Percentiles rank a stretch among this genome's conserved stretches.
phyloP scores from a whole-genome alignment of 2,113 vertebrate species.

The Cheilinus undulatus region DNA sequence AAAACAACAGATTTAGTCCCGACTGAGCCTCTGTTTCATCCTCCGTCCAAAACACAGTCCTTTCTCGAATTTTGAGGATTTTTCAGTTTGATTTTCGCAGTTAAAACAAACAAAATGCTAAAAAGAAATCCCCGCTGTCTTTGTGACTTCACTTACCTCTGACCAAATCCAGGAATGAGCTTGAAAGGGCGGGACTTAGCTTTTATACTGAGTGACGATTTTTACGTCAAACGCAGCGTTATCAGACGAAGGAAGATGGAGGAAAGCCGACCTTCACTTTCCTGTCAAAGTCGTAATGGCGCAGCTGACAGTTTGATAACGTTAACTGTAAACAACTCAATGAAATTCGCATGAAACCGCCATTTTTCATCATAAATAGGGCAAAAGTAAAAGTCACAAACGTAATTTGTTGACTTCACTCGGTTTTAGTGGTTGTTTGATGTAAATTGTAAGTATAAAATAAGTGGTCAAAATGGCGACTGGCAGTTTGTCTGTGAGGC shows the following conservation, averaged over 20 bases:
- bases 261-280: conserved; percentile 34
- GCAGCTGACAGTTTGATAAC: not conserved
- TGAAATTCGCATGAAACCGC: fast-evolving
- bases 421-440: not conserved
- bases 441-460: not conserved
- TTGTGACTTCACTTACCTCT: conserved; percentile 82
- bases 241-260: conserved; percentile 66
- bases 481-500: too few species aligned
- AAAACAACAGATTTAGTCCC: conserved; percentile 64
- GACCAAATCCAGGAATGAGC: conserved; percentile 85
- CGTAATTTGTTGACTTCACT: fast-evolving
- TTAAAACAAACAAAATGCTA: conserved; percentile 37
- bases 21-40: not conserved
- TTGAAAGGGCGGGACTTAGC: conserved; percentile 50
- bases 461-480: conserved; percentile 73
- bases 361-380: fast-evolving
- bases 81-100: conserved; percentile 14
- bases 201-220: conserved; percentile 83
- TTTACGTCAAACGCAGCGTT: conserved; percentile 68
- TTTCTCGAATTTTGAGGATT: conserved; percentile 17
- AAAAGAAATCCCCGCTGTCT: conserved; percentile 12
- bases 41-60: not conserved
- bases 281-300: conserved; percentile 72
- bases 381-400: fast-evolving
- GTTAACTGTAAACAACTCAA: not conserved